phyloP scores from a whole-genome alignment of 2,888 invertebrate genomes.

The Stratiomys singularior region DNA sequence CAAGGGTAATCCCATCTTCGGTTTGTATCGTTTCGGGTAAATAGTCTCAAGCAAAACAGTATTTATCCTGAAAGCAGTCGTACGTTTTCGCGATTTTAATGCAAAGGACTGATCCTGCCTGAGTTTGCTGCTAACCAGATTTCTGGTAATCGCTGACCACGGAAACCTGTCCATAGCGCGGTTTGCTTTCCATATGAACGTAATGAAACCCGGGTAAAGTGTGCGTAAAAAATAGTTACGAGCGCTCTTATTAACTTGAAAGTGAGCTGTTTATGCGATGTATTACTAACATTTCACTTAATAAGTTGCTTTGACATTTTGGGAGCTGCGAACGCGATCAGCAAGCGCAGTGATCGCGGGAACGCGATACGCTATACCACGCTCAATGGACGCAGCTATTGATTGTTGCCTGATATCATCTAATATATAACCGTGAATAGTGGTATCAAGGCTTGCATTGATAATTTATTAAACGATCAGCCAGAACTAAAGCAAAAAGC shows the following conservation, averaged over 20 bases:
- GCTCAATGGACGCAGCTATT: neutral
- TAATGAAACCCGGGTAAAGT: no score
- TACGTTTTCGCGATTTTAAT: no score
- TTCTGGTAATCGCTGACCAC: no score
- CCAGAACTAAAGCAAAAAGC: slow-evolving; percentile 50
- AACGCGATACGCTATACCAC: neutral
- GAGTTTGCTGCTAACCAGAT: no score
- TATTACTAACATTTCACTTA: slow-evolving; percentile 37
- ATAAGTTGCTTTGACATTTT: slow-evolving; percentile 38
- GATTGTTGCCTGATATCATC: slow-evolving; percentile 27
- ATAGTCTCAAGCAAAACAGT: no score
- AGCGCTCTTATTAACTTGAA: neutral
- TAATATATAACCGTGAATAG: slow-evolving; percentile 19
- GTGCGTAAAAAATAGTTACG: slow-evolving; percentile 15
- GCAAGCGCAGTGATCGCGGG: slow-evolving; percentile 17
- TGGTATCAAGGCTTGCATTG: slow-evolving; percentile 43
- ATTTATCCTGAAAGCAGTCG: no score
- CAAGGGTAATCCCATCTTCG: no score
- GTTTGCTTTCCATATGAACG: no score
- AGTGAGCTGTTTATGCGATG: neutral
- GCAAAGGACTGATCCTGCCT: no score
- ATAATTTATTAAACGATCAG: slow-evolving; percentile 52
- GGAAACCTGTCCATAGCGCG: no score
- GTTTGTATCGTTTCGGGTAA: no score
- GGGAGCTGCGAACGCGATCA: neutral